phyloP scores from a whole-genome alignment of 2,888 invertebrate genomes.

The Aporophyla nigra region DNA sequence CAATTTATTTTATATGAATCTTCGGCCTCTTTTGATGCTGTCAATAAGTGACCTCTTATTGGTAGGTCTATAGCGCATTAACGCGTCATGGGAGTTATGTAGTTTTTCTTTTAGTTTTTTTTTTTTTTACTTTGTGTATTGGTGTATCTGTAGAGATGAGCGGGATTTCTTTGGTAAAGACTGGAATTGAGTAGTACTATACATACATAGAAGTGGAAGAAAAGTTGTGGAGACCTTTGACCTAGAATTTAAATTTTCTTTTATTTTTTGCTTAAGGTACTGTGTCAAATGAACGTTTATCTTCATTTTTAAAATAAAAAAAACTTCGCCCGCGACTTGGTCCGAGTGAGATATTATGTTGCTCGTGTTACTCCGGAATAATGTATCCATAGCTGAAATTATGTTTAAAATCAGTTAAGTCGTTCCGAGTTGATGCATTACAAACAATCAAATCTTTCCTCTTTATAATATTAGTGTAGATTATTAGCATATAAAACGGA shows the following conservation, averaged over 20 bases:
- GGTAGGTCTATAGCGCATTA: conserved; percentile 64
- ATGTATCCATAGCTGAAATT: too few relatives aligned
- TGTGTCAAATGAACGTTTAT: too few relatives aligned
- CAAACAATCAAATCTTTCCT: too few relatives aligned
- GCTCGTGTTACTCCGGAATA: too few relatives aligned
- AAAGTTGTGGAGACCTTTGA: neutral
- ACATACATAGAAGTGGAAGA: neutral
- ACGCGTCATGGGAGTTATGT: conserved; percentile 35
- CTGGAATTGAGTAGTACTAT: too few relatives aligned
- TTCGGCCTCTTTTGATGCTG: conserved; percentile 83
- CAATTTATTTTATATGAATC: conserved; percentile 90
- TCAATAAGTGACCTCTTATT: conserved; percentile 83
- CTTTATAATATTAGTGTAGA: too few relatives aligned
- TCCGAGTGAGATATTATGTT: too few relatives aligned
- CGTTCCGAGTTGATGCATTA: too few relatives aligned
- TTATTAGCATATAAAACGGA: neutral
- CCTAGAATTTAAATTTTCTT: neutral
- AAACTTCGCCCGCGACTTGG: too few relatives aligned
- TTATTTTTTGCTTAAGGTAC: neutral
- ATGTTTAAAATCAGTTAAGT: too few relatives aligned
- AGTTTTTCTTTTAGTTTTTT: neutral
- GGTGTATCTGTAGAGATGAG: neutral
- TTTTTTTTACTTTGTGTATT: neutral
- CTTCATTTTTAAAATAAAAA: too few relatives aligned
- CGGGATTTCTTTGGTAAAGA: too few relatives aligned